phyloP scores from a whole-genome alignment of 2,797 vertebrate genomes.

The Dendrocincla tyrannina region DNA sequence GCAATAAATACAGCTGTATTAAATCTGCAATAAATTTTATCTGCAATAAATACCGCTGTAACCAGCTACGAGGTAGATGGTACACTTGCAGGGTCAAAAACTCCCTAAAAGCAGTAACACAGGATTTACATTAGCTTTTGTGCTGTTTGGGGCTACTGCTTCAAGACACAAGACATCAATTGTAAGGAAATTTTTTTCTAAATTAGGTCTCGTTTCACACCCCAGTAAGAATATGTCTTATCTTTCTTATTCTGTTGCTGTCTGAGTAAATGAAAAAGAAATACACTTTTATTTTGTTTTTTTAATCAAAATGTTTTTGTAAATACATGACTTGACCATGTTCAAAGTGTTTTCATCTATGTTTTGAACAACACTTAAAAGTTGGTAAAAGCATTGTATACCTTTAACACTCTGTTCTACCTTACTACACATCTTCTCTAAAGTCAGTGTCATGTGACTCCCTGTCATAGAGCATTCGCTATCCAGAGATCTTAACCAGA shows the following conservation, averaged over 20 bases:
- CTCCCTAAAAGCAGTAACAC: rapidly evolving
- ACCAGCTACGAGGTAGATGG: background rate
- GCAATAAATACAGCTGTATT: background rate
- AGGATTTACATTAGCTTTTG: background rate
- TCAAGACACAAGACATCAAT: background rate
- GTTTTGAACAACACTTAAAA: background rate
- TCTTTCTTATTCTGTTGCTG: background rate
- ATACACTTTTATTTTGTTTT: background rate
- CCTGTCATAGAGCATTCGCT: background rate
- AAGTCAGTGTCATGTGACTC: background rate
- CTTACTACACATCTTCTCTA: background rate
- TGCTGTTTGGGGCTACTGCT: background rate
- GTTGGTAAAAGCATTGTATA: background rate
- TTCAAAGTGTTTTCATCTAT: background rate
- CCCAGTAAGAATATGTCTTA: background rate
- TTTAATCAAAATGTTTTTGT: too few relatives aligned
- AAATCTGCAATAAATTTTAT: background rate
- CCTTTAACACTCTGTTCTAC: background rate
- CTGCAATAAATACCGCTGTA: background rate
- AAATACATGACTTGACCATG: background rate
- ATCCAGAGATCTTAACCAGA: background rate
- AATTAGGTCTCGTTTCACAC: background rate
- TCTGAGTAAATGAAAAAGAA: background rate
- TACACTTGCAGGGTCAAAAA: background rate
- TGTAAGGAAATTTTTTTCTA: background rate